Evolutionary conservation across 2,113 vertebrate species (phyloP).

Genomic region (Paraplagusia blochii): DNA sequence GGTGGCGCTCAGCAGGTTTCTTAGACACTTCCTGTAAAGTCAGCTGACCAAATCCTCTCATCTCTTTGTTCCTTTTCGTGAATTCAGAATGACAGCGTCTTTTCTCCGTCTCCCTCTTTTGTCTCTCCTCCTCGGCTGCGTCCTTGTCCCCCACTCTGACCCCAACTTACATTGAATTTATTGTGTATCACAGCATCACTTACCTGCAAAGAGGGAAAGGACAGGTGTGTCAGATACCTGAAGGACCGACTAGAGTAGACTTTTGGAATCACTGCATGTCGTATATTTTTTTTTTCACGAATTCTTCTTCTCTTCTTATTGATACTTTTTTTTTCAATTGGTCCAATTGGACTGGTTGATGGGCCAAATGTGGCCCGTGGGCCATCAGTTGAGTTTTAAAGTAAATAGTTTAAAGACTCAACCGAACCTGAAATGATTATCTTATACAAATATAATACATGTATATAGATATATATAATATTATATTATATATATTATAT

Average conservation of each 20-base stretch:
- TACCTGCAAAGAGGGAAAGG: conserved; percentile 38
- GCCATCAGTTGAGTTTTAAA: too few relatives aligned
- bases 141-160: conserved; percentile 10
- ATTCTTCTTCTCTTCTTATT: too few relatives aligned
- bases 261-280: neutral
- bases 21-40: neutral
- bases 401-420: too few relatives aligned
- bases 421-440: too few relatives aligned
- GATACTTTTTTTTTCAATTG: too few relatives aligned
- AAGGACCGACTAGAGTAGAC: conserved; percentile 18
- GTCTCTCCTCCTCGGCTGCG: neutral
- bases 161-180: conserved; percentile 20
- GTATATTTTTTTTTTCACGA: too few relatives aligned
- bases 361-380: too few relatives aligned
- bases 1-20: neutral
- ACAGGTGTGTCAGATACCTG: conserved; percentile 49
- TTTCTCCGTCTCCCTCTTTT: conserved; percentile 4
- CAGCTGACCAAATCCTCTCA: neutral
- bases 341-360: too few relatives aligned
- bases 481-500: too few relatives aligned
- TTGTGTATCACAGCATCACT: conserved; percentile 43
- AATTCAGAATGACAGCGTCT: conserved; percentile 7
- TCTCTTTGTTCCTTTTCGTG: conserved; percentile 1
- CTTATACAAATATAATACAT: too few relatives aligned
- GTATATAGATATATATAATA: too few relatives aligned